Base-by-base conservation (phyloP, 2,113 vertebrate genomes). In the Nesogale talazaci region DNA sequence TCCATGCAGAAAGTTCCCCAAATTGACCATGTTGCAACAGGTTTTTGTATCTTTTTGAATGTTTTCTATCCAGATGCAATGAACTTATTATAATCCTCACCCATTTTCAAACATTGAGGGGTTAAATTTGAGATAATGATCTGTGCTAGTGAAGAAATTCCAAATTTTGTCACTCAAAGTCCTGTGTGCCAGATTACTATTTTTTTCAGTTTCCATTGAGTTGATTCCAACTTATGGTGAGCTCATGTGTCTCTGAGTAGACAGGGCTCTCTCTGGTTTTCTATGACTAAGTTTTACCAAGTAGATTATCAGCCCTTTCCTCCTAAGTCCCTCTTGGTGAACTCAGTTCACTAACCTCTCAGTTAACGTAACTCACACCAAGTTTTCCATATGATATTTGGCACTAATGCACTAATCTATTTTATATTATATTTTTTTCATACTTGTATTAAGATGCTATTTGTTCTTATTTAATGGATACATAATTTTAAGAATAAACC, bases 381-480 rank as follows among this genome's bases (percentile, higher is more conserved):
- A 6, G 11, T 1, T 29, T 65, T 70, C 17, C 34, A 17, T 34
- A 52, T 17, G 38, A 6, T 70, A 31, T 63, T 38, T 61, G 56
- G 31, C 52, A 25, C 59, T 52, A 52, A 52, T 5, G 14, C 46
- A 36, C 15, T 27, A 46, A 31, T 65, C 3, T 46, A 31, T 76
- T 94, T 42, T 80, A 67, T 38, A 63, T 46, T 11, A 42, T 82
- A 7, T 22, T 88, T 86, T 22, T 88, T 86, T 88, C 25, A 56
- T 61, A 40, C 69, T 15, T 3, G 12, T 81, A n/a, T 14, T 10
- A 38, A 46, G n/a, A 40, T 78, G 38, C 57, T 86, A 20, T 31
- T 89, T 56, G 29, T 36, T 85, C 22, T 16, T 57, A 81, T 76
- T n/a, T 52, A 42, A 74, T 34, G 19, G 6, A 25, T 88, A 36